These are phyloP conservation scores for Tribolium freemani DNA, from an alignment of 2,888 invertebrate species.

Conservation along the genomic window DNA sequence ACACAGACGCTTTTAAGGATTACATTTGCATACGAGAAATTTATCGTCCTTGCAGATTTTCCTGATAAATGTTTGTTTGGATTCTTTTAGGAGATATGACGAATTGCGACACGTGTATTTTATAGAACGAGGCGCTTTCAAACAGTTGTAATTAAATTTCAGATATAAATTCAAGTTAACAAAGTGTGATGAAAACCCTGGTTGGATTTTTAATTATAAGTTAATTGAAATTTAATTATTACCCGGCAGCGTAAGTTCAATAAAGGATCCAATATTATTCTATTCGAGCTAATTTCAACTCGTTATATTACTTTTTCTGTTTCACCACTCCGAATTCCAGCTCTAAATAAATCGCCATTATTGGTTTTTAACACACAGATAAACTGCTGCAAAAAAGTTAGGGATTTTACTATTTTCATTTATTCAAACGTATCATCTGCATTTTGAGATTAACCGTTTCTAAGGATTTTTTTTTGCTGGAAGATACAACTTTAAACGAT, in stretches of 20 bases:
- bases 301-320: slow-evolving; percentile 9
- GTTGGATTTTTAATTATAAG: slow-evolving; percentile 44
- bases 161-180: slow-evolving; percentile 31
- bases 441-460: too few species aligned
- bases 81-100: background rate
- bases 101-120: background rate
- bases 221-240: slow-evolving; percentile 46
- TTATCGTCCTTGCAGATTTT: background rate
- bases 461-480: too few species aligned
- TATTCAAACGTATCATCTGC: too few species aligned
- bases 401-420: too few species aligned
- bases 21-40: slow-evolving; percentile 15
- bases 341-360: background rate
- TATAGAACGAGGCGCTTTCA: background rate
- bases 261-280: slow-evolving; percentile 27
- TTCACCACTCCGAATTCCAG: background rate
- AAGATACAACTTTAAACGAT: too few species aligned
- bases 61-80: slow-evolving; percentile 12
- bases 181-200: slow-evolving; percentile 39
- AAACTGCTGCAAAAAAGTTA: too few species aligned
- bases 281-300: slow-evolving; percentile 30
- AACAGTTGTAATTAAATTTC: slow-evolving; percentile 29
- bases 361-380: background rate
- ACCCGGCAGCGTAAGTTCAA: slow-evolving; percentile 18
- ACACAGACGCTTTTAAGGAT: slow-evolving; percentile 22